Conservation (phyloP, 2,888 invertebrate species). For the Drosophila rellima region DNA sequence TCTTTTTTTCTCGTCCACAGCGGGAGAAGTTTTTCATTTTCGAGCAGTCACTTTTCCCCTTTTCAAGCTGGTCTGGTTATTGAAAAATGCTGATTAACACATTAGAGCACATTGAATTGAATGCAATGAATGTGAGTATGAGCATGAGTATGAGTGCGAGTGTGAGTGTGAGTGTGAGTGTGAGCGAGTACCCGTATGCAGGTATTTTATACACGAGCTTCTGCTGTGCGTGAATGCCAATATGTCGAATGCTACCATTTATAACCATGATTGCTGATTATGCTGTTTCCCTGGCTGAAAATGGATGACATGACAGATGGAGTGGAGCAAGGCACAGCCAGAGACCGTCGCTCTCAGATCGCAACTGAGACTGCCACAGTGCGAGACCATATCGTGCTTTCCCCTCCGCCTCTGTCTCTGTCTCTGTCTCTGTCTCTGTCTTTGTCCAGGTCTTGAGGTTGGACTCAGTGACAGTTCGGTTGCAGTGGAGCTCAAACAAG, state of each 20-base stretch:
- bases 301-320: slow-evolving; percentile 85
- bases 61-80: slow-evolving; percentile 58
- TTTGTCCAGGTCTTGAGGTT: slow-evolving; percentile 23
- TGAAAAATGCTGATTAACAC: slow-evolving; percentile 81
- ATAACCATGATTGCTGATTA: slow-evolving; percentile 84
- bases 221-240: slow-evolving; percentile 80
- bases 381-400: slow-evolving; percentile 9
- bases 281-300: slow-evolving; percentile 81
- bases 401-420: slow-evolving; percentile 1
- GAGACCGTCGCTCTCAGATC: slow-evolving; percentile 52
- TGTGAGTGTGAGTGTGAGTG: slow-evolving; percentile 18
- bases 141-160: slow-evolving; percentile 13
- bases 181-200: slow-evolving; percentile 13
- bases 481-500: slow-evolving; percentile 75
- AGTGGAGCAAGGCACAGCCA: slow-evolving; percentile 76
- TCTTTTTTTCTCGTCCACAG: slow-evolving; percentile 51
- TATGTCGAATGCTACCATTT: slow-evolving; percentile 84
- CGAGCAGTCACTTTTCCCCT: slow-evolving; percentile 15
- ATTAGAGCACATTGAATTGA: slow-evolving; percentile 69
- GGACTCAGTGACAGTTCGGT: slow-evolving; percentile 79
- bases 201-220: slow-evolving; percentile 52
- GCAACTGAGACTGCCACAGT: slow-evolving; percentile 8
- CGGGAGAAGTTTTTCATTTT: slow-evolving; percentile 40
- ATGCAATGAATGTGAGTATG: slow-evolving; percentile 37
- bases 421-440: neutral